Evolutionary conservation across 1,140 invertebrate genomes (phyloP), one percentile per base, ranked within the genome.

Genomic region (Dreissena polymorpha): DNA sequence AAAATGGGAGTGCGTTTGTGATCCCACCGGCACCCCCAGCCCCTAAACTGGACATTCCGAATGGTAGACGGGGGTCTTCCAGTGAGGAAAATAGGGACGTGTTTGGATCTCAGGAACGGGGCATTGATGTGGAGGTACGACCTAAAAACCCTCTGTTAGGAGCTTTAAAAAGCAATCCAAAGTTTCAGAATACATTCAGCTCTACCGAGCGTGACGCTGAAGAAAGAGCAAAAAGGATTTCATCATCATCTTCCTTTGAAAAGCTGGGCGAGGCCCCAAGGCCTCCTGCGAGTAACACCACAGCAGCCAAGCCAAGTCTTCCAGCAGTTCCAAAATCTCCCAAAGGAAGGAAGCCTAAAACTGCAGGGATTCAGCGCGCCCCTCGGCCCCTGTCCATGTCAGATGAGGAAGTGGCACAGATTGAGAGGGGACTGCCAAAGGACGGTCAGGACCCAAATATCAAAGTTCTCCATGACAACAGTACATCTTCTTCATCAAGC

Each of bases 181-280:
- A 86, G 27, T 88, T 88, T 53, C 75, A 80, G 51, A 77, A 85
- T 12, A 81, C 86, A n/a, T 88, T 86, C 51, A 80, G 84, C 25
- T 65, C 70, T 29, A 87, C 57, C 29, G 87, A 88, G 64, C 67
- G 57, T 18, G 87, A 88, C 51, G 87, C 87, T 53, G 82, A 85
- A 21, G 85, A 87, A 23, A 83, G 87, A 82, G 78, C 82, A 0
- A 78, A 79, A 23, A 84, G 86, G 55, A 83, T 88, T 55, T 86
- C 84, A 12, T 80, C 76, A 50, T 79, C 73, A 14, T 75, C 74
- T 65, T 81, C 72, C 23, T 72, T 60, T 49, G 51, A 86, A 14
- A 71, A 80, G 25, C 55, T 77, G 27, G 85, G 71, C 2, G 25
- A 27, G 21, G 82, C 85, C 10, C 78, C 83, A 51, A 53, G 60